phyloP scores from a whole-genome alignment of 2,888 invertebrate genomes.

The Thysanoteuthis rhombus region DNA sequence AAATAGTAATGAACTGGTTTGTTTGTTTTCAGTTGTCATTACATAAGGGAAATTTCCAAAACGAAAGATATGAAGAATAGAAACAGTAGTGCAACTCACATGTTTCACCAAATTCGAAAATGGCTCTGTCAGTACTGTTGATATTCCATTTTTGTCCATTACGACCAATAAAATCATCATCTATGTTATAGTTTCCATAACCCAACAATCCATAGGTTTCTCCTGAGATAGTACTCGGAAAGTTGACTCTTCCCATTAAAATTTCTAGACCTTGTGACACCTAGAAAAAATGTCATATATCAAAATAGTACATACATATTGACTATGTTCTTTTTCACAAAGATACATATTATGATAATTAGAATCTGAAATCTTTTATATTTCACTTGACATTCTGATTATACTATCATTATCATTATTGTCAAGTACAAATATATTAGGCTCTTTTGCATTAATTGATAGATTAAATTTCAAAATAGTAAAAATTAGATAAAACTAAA shows the following conservation, averaged over 20 bases:
- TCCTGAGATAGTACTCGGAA: background rate
- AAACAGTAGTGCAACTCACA: background rate
- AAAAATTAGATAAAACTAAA: too few relatives aligned
- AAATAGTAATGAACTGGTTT: background rate
- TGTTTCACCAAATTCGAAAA: constrained; percentile 31
- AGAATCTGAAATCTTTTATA: too few relatives aligned
- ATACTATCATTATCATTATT: too few relatives aligned
- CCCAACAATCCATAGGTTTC: constrained; percentile 27
- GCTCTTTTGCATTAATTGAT: too few relatives aligned
- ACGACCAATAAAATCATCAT: constrained; percentile 18
- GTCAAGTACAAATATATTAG: too few relatives aligned
- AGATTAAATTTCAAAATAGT: too few relatives aligned
- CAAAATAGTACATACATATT: background rate
- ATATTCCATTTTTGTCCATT: constrained; percentile 13
- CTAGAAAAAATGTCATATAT: background rate
- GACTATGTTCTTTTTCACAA: too few relatives aligned
- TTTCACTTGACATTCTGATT: too few relatives aligned
- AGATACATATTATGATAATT: too few relatives aligned
- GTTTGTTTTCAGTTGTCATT: background rate
- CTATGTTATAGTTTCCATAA: background rate
- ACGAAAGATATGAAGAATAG: background rate
- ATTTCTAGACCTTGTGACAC: constrained; percentile 18
- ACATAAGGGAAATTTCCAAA: background rate
- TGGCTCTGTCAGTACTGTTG: constrained; percentile 15
- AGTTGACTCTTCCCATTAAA: constrained; percentile 1